Percentiles rank a stretch among this genome's conserved stretches.
These are phyloP conservation scores for Brachirus orientalis DNA, from an alignment of 2,113 vertebrate species.

Conservation along the genomic window DNA sequence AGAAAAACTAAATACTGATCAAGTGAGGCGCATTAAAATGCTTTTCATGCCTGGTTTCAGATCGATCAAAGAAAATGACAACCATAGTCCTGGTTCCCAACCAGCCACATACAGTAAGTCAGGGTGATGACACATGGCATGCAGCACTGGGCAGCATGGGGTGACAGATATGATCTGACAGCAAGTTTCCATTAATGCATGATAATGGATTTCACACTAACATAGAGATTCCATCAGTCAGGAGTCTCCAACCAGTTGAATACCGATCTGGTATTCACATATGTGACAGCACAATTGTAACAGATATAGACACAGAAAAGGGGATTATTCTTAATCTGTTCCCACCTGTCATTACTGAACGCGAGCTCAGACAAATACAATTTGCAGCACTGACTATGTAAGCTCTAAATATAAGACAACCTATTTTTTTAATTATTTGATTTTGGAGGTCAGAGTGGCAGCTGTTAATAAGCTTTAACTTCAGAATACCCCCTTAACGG, in stretches of 20 bases:
- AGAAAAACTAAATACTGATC: conserved; percentile 3
- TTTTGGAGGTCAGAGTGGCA: too few relatives aligned
- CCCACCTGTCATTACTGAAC: conserved; percentile 23
- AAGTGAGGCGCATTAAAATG: background rate
- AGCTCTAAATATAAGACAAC: background rate
- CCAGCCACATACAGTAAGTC: conserved; percentile 35
- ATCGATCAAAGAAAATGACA: conserved; percentile 45
- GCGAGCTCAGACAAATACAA: conserved; percentile 4
- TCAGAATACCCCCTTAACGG: too few relatives aligned
- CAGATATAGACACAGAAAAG: too few relatives aligned
- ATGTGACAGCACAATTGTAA: too few relatives aligned
- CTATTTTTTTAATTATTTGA: too few relatives aligned
- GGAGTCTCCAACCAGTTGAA: conserved; percentile 22
- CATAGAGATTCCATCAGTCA: conserved; percentile 36
- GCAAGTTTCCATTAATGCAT: conserved; percentile 60
- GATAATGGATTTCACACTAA: conserved; percentile 68
- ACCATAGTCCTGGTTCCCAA: conserved; percentile 41
- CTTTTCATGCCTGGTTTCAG: background rate
- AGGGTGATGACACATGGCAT: conserved; percentile 50
- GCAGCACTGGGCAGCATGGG: conserved; percentile 47
- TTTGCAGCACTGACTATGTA: background rate
- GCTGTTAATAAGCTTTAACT: too few relatives aligned
- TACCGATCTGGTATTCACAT: conserved; percentile 7
- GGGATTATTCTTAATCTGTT: background rate
- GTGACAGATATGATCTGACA: conserved; percentile 72